These are phyloP conservation scores for Chionomys nivalis DNA, from an alignment of 2,113 vertebrate species.

Conservation along the genomic window DNA sequence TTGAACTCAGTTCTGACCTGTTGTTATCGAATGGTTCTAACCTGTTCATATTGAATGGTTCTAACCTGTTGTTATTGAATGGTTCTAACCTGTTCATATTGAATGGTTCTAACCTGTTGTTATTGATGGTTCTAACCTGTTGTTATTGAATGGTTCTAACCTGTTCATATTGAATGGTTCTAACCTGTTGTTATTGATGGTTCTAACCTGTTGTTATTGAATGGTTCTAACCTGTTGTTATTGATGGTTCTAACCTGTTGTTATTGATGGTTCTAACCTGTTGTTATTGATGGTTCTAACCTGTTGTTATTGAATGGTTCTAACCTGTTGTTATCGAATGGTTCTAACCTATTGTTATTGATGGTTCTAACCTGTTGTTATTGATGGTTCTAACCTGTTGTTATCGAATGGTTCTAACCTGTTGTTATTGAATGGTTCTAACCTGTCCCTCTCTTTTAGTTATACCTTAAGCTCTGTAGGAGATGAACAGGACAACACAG, in stretches of 20 bases:
- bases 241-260: no score
- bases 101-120: neutral
- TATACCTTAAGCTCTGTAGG: neutral
- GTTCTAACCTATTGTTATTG: no score
- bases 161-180: no score
- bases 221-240: neutral
- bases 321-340: no score
- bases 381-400: no score
- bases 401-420: neutral
- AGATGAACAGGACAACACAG: neutral
- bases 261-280: no score
- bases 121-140: neutral
- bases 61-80: neutral
- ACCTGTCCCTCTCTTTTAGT: neutral
- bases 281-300: neutral
- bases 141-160: no score
- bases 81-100: neutral
- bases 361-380: neutral
- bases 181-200: no score
- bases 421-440: fast-evolving
- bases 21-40: neutral
- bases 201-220: neutral
- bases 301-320: no score
- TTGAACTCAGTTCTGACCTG: neutral
- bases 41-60: fast-evolving